Percentiles rank a stretch among this genome's conserved stretches.
These are phyloP conservation scores for Bombus cullumanus DNA, from an alignment of 1,140 invertebrate species.

Conservation along the genomic window DNA sequence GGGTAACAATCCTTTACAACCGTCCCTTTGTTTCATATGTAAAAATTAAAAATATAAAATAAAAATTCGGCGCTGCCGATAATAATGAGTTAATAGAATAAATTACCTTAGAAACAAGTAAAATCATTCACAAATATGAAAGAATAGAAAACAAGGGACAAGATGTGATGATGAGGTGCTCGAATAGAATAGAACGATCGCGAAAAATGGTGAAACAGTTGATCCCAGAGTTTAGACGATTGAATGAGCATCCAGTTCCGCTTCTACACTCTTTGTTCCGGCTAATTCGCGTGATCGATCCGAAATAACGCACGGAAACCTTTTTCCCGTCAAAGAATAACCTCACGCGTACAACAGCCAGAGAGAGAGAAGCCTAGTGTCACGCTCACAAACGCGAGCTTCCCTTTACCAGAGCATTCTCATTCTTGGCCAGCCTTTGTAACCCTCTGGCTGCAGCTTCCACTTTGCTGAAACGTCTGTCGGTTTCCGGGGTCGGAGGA, in stretches of 20 bases:
- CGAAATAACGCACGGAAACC: not conserved
- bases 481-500: constrained; percentile 31
- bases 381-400: not conserved
- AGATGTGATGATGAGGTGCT: not conserved
- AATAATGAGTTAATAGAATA: too few species aligned
- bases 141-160: not conserved
- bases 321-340: constrained; percentile 1
- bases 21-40: too few species aligned
- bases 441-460: not conserved
- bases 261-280: not conserved
- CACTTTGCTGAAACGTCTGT: not conserved
- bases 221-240: not conserved
- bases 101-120: not conserved
- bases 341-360: not conserved
- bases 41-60: too few species aligned
- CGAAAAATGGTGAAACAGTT: not conserved
- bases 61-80: too few species aligned
- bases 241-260: not conserved
- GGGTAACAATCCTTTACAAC: too few species aligned
- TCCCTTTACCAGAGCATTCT: constrained; percentile 11
- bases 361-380: not conserved
- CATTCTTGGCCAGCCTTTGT: constrained; percentile 26
- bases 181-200: not conserved
- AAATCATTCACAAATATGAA: not conserved
- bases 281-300: constrained; percentile 20